These are phyloP conservation scores for Saguinus imperator DNA, from an alignment of 2,113 vertebrate genomes.

Conservation along the genomic window DNA sequence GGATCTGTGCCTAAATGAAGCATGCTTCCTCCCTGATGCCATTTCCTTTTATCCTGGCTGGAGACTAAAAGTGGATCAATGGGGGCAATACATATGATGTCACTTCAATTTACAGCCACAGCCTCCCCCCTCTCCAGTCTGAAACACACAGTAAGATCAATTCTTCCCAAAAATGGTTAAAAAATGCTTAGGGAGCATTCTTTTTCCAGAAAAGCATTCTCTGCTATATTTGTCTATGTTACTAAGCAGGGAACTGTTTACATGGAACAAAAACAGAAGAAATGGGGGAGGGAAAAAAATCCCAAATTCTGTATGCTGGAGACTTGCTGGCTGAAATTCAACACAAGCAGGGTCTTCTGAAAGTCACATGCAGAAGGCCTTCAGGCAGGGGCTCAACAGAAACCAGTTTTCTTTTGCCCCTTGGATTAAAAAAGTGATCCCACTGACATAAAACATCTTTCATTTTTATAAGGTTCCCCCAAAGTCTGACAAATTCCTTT, in stretches of 20 bases:
- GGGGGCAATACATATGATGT: conserved; percentile 87
- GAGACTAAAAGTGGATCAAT: conserved; percentile 88
- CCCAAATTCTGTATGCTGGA: conserved; percentile 76
- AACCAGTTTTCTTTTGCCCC: background rate
- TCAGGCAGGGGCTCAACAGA: conserved; percentile 5
- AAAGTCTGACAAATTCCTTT: conserved; percentile 60
- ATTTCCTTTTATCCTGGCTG: conserved; percentile 89
- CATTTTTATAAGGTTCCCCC: conserved; percentile 58
- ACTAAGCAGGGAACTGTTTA: conserved; percentile 88
- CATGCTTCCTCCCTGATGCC: conserved; percentile 89
- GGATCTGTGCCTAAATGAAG: conserved; percentile 89
- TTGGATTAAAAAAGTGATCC: conserved; percentile 48
- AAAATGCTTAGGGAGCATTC: conserved; percentile 86
- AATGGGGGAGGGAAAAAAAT: conserved; percentile 58
- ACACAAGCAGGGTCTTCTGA: conserved; percentile 77
- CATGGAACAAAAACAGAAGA: conserved; percentile 81
- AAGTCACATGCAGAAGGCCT: conserved; percentile 68
- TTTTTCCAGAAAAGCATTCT: conserved; percentile 86
- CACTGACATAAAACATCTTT: conserved; percentile 48
- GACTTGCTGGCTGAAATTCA: conserved; percentile 82
- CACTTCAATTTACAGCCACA: conserved; percentile 87
- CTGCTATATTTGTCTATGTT: conserved; percentile 91
- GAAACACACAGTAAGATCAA: conserved; percentile 80
- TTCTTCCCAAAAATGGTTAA: conserved; percentile 94
- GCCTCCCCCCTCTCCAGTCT: conserved; percentile 68